Percentiles rank a stretch among this genome's conserved stretches.
Evolutionary conservation across 2,113 vertebrate genomes (phyloP).

Genomic region (Protomyctophum bolini): DNA sequence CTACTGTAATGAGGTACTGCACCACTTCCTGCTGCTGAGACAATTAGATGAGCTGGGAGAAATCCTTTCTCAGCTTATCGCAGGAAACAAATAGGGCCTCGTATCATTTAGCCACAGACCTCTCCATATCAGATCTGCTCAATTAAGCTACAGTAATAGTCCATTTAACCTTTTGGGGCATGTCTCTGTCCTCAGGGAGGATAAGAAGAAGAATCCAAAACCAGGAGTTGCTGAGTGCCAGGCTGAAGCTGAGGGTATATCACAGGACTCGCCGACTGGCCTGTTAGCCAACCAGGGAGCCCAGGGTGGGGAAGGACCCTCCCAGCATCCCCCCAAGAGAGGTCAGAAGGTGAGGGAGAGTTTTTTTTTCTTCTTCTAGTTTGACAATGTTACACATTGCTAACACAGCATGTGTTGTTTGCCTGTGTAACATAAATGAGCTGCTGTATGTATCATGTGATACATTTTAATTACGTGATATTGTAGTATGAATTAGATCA

Average conservation of each 20-base stretch:
- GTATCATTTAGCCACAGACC: not conserved
- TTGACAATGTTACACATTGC: no score
- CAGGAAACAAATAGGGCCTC: not conserved
- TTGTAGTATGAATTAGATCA: no score
- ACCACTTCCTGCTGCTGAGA: not conserved
- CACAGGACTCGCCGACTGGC: conserved; percentile 17
- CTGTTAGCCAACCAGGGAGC: conserved; percentile 51
- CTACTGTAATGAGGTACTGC: not conserved
- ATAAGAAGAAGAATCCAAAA: conserved; percentile 90
- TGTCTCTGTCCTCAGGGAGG: conserved; percentile 79
- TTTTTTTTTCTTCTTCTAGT: no score
- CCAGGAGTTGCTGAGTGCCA: conserved; percentile 52
- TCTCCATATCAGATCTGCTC: not conserved
- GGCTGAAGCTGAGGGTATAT: conserved; percentile 57
- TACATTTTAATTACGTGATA: no score
- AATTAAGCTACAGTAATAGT: no score
- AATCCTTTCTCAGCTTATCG: not conserved
- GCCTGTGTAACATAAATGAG: no score
- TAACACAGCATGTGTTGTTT: no score
- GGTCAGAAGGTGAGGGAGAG: conserved; percentile 86
- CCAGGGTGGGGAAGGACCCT: conserved; percentile 59
- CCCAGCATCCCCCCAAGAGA: conserved; percentile 85
- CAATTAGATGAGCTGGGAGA: not conserved
- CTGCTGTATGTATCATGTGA: no score
- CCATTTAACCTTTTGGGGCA: not conserved